phyloP scores from a whole-genome alignment of 2,113 vertebrate genomes.

The Channa argus region DNA sequence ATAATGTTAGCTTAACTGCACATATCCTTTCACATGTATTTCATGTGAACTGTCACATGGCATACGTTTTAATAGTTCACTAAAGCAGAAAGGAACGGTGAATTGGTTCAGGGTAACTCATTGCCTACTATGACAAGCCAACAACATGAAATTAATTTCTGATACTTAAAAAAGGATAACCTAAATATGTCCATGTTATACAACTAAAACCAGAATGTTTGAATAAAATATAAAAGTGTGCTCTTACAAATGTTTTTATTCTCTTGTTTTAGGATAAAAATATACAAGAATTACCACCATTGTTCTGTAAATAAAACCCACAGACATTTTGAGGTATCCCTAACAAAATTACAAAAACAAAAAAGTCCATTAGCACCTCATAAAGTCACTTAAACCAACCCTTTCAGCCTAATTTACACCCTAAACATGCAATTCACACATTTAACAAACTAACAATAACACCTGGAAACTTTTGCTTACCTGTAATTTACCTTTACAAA shows the following conservation, averaged over 20 bases:
- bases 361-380: constrained; percentile 38
- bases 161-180: too few species aligned
- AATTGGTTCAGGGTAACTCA: not conserved
- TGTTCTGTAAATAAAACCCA: constrained; percentile 6
- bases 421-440: constrained; percentile 14
- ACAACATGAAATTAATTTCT: not conserved
- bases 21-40: not conserved
- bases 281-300: too few species aligned
- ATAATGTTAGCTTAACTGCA: constrained; percentile 5
- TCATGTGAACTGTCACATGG: not conserved
- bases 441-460: constrained; percentile 42
- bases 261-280: not conserved
- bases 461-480: constrained; percentile 51
- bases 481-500: constrained; percentile 50
- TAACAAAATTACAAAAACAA: constrained; percentile 51
- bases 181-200: too few species aligned
- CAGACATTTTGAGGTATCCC: constrained; percentile 14
- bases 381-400: constrained; percentile 32
- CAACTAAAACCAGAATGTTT: too few species aligned
- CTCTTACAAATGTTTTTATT: too few species aligned
- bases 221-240: too few species aligned
- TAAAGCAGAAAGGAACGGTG: too few species aligned
- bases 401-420: constrained; percentile 38
- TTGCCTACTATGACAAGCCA: not conserved
- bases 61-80: too few species aligned